These are phyloP conservation scores for Sitta europaea DNA, from an alignment of 2,113 vertebrate genomes.

Conservation along the genomic window DNA sequence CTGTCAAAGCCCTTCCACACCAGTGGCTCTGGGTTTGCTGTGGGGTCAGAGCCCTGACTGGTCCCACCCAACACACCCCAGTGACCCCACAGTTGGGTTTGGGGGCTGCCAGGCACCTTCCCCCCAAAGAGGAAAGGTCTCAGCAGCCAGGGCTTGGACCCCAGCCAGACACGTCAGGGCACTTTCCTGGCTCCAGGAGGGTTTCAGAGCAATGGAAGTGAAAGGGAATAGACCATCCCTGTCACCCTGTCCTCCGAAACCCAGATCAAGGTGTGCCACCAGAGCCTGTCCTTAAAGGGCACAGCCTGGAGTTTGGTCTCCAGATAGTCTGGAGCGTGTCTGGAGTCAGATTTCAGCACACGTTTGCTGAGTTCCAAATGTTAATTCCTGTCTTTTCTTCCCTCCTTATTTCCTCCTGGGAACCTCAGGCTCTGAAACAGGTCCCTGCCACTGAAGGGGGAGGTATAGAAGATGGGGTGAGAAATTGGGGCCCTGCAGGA, in stretches of 20 bases:
- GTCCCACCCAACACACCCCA: not conserved
- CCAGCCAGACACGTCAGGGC: not conserved
- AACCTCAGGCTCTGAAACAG: not conserved
- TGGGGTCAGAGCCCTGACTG: not conserved
- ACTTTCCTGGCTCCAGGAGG: not conserved
- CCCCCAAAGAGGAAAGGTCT: not conserved
- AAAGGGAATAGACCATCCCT: not conserved
- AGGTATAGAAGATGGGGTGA: not conserved
- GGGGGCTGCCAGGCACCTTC: not conserved
- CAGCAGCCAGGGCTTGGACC: rapidly evolving
- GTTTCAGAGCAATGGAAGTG: not conserved
- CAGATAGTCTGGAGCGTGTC: not conserved
- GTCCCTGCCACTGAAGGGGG: not conserved
- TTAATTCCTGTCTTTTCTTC: not conserved
- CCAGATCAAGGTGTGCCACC: not conserved
- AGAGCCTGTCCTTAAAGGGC: not conserved
- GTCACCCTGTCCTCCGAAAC: not conserved
- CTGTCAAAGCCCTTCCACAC: not conserved
- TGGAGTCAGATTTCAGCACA: not conserved
- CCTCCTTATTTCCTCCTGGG: not conserved
- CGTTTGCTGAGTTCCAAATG: not conserved
- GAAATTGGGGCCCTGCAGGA: not conserved
- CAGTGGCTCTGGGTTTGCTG: not conserved
- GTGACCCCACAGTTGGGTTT: not conserved
- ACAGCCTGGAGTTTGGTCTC: not conserved